phyloP scores from a whole-genome alignment of 92 coral and sea anemone species.

The Anthopleura xanthogrammica region DNA sequence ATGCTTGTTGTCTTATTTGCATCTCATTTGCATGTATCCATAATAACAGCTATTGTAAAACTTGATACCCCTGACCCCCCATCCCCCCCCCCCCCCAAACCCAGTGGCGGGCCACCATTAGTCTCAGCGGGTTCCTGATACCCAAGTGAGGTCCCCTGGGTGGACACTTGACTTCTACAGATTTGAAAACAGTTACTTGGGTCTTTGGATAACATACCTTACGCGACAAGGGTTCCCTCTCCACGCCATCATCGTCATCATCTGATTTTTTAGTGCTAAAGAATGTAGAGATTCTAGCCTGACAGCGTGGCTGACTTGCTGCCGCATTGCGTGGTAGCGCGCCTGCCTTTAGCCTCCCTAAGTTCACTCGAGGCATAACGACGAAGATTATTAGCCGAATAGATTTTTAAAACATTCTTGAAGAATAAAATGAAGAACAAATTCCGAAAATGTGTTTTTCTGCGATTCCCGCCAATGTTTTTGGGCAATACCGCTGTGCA shows the following conservation, averaged over 20 bases:
- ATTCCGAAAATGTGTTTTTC: background rate
- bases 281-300: conserved; percentile 39
- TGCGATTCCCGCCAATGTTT: conserved; percentile 10
- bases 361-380: conserved; percentile 20
- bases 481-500: conserved; percentile 9
- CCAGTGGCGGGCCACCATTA: too few relatives aligned
- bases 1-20: too few relatives aligned
- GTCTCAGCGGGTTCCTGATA: background rate
- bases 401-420: background rate
- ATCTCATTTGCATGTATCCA: too few relatives aligned
- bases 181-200: background rate
- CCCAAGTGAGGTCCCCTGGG: background rate
- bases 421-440: background rate
- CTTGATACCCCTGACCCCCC: too few relatives aligned
- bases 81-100: too few relatives aligned
- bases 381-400: background rate
- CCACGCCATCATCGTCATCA: background rate
- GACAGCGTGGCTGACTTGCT: conserved; percentile 3
- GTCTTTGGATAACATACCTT: background rate
- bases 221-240: background rate
- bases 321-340: background rate
- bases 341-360: conserved; percentile 15
- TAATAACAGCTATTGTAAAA: too few relatives aligned
- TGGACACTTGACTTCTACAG: background rate
- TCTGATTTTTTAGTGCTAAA: conserved; percentile 3